phyloP scores from a whole-genome alignment of 2,113 vertebrate species.

The Elgaria multicarinata region DNA sequence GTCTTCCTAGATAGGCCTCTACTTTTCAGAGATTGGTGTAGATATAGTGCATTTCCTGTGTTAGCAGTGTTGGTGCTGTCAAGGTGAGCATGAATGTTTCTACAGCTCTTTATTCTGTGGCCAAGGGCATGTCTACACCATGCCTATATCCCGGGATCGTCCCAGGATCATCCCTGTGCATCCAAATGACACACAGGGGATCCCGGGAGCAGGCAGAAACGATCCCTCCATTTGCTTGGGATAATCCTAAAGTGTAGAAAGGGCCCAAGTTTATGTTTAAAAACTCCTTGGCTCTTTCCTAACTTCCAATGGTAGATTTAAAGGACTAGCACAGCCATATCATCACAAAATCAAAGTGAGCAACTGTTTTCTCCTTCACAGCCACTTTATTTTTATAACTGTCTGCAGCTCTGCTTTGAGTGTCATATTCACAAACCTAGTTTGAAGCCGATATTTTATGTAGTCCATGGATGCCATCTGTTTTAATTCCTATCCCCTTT shows the following conservation, averaged over 20 bases:
- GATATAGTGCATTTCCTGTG: background rate
- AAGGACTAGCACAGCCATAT: background rate
- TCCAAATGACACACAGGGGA: too few species aligned
- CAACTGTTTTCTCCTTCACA: conserved; percentile 28
- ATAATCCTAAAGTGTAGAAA: too few species aligned
- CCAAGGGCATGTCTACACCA: too few species aligned
- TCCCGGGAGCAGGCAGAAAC: too few species aligned
- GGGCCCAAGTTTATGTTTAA: background rate
- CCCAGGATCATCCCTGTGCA: too few species aligned
- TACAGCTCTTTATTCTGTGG: background rate
- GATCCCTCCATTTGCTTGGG: too few species aligned
- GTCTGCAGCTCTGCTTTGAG: conserved; percentile 11
- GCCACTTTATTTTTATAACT: conserved; percentile 24
- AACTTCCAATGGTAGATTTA: background rate
- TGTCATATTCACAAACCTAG: background rate
- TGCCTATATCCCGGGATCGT: too few species aligned
- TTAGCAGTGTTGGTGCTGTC: background rate
- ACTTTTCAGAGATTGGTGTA: background rate
- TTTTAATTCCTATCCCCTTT: background rate
- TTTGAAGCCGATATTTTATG: conserved; percentile 7
- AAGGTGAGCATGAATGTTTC: background rate
- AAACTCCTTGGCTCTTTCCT: background rate
- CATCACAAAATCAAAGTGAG: conserved; percentile 1
- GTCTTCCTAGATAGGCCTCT: background rate
- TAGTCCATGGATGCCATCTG: background rate